Percentiles rank a stretch among this genome's conserved stretches.
These are phyloP conservation scores for Triplophysa bombifrons DNA, from an alignment of 2,797 vertebrate genomes.

Conservation along the genomic window DNA sequence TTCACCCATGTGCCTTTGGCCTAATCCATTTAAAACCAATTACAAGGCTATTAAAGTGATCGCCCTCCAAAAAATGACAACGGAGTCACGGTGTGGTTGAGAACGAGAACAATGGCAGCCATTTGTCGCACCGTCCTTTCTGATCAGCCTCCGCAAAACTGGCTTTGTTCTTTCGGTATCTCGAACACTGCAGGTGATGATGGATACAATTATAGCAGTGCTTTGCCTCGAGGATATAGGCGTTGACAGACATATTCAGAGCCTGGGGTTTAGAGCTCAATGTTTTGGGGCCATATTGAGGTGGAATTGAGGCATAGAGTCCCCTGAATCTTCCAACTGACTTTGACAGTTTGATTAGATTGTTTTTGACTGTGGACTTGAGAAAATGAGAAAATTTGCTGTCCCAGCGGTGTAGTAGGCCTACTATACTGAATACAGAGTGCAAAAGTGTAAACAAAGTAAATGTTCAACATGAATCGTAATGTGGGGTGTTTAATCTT, in stretches of 20 bases:
- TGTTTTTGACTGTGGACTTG: constrained; percentile 34
- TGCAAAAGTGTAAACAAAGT: too few species aligned
- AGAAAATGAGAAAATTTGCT: too few species aligned
- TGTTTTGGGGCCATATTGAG: constrained; percentile 58
- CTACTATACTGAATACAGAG: too few species aligned
- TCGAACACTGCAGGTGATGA: constrained; percentile 57
- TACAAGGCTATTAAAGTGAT: constrained; percentile 75
- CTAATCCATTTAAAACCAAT: constrained; percentile 79
- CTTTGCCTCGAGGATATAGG: constrained; percentile 62
- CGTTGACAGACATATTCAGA: constrained; percentile 66
- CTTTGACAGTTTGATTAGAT: constrained; percentile 55
- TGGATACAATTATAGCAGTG: constrained; percentile 66
- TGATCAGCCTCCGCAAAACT: constrained; percentile 32
- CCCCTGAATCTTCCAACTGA: constrained; percentile 3
- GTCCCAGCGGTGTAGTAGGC: too few species aligned
- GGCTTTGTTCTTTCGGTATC: constrained; percentile 54
- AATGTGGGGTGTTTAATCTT: too few species aligned
- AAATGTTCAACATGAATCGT: not conserved
- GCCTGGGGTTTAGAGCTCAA: constrained; percentile 53
- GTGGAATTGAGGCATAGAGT: constrained; percentile 56
- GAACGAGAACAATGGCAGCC: constrained; percentile 52
- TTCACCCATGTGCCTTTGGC: constrained; percentile 52
- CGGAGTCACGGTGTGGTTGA: constrained; percentile 53
- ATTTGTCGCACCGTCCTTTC: constrained; percentile 41
- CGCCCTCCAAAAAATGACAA: constrained; percentile 73